Evolutionary conservation across 2,113 vertebrate species (phyloP), one percentile per base, ranked within the genome.

Genomic region (Jacana jacana): DNA sequence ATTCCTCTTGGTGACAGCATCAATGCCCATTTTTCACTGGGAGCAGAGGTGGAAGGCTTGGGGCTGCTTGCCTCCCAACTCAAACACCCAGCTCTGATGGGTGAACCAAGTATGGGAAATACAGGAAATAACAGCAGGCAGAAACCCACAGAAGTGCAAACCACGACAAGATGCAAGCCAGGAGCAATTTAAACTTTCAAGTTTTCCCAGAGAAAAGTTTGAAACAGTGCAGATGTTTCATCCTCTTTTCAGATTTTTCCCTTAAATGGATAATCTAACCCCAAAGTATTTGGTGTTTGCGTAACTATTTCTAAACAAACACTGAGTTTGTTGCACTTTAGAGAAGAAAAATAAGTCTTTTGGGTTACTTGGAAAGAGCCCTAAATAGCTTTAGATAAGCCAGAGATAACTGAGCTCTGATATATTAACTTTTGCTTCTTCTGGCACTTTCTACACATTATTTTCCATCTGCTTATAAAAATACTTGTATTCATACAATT

Each of bases 71-170:
- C 33, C n/a, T 75, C 81, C 12, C 28, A 27, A 73, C n/a, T 79
- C 18, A 46, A 77, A 81, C 23, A 57, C 13, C 17, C 79, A 25
- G 37, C 14, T 60, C 30, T 37, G 4, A 57, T 12, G 17, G n/a
- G 18, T 31, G 3, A 52, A 44, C n/a, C 4, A 17, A 52, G 49
- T 8, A 33, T 25, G 10, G 31, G 19, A 40, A 70, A 57, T 10
- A 44, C 2, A 17, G 30, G 13, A 72, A 39, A 13, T 22, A 55
- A 65, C 2, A 86, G 17, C 2, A 86, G 63, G 55, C 35, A 54
- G 51, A 91, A 68, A 7, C 0, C 14, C 28, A 61, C 24, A 63
- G 6, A 1, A 42, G 6, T 10, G 39, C 16, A 20, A 1, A 10
- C 25, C 76, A 8, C 15, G 6, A 24, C 8, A 76, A 58, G 24